Percentiles rank a stretch among this genome's conserved stretches.
Conservation (phyloP, 2,113 vertebrate genomes). For the Tinamus guttatus region DNA sequence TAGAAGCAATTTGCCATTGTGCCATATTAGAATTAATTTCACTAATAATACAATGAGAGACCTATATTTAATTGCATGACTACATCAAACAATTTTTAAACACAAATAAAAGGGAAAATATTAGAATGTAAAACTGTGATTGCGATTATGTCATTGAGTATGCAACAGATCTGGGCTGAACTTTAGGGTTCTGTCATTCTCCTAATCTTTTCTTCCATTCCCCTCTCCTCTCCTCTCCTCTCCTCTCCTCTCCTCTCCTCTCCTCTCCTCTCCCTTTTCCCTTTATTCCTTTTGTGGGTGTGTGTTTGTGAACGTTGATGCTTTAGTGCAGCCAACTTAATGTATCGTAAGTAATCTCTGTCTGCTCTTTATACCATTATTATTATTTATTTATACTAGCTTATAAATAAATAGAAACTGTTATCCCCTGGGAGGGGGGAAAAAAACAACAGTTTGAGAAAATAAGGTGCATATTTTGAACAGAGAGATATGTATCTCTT, state of each 20-base stretch:
- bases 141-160: background rate
- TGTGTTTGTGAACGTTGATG: background rate
- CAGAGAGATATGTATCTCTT: background rate
- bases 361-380: background rate
- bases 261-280: no score
- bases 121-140: constrained; percentile 17
- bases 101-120: background rate
- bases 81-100: background rate
- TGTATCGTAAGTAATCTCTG: constrained; percentile 44
- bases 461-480: background rate
- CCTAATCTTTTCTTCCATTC: background rate
- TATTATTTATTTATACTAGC: background rate
- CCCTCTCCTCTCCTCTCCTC: no score
- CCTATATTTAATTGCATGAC: constrained; percentile 12
- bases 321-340: constrained; percentile 39
- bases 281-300: no score
- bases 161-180: background rate
- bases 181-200: background rate
- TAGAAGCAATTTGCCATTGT: background rate
- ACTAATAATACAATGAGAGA: background rate
- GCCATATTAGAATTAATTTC: background rate
- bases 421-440: fast-evolving
- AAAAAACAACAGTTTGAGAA: background rate
- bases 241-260: no score
- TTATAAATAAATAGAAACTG: background rate